Evolutionary conservation across 2,113 vertebrate genomes (phyloP), one percentile per base, ranked within the genome.

Genomic region (Ancistrus triradiatus): DNA sequence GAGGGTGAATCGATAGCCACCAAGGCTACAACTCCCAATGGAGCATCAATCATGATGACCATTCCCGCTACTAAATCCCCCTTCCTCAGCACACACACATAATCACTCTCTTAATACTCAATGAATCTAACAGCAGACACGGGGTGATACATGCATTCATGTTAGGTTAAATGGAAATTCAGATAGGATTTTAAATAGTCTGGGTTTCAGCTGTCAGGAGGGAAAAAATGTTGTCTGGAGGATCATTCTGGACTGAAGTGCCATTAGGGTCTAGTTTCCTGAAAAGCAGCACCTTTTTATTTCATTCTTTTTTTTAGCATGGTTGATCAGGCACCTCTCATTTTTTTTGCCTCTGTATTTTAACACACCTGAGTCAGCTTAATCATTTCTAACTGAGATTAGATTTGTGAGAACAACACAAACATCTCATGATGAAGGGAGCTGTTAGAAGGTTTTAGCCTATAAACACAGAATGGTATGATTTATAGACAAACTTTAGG

Each of bases 1-100:
- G 55, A 58, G 73, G 79, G 69, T 63, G 77, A 83, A 86, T 86
- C 84, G 78, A 83, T 86, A 77, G 71, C 77, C 67, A 77, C 47
- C 77, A 74, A 74, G 77, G 79, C 69, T 68, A 68, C 48, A 42
- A 31, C 17, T 77, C 78, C 66, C 70, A 74, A 51, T 51, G 66
- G 61, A 57, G 52, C 38, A 58, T 65, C 59, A 66, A 64, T 70
- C 59, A 62, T 60, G 33, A 52, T 33, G 47, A 52, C 65, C 47
- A 38, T 51, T 59, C 61, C n/a, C 25, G 42, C 65, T 24, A 46
- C 46, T 40, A 44, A 35, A 1, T 37, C 33, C 35, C 51, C 44
- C 11, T 35, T 22, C 51, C 68, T 61, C 37, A 43, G 42, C 37
- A 48, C 27, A 63, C 53, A 59, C 63, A 50, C 15, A 66, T 66